Evolutionary conservation across 2,797 vertebrate species (phyloP), one percentile per base, ranked within the genome.

Genomic region (Crenuchus spilurus): DNA sequence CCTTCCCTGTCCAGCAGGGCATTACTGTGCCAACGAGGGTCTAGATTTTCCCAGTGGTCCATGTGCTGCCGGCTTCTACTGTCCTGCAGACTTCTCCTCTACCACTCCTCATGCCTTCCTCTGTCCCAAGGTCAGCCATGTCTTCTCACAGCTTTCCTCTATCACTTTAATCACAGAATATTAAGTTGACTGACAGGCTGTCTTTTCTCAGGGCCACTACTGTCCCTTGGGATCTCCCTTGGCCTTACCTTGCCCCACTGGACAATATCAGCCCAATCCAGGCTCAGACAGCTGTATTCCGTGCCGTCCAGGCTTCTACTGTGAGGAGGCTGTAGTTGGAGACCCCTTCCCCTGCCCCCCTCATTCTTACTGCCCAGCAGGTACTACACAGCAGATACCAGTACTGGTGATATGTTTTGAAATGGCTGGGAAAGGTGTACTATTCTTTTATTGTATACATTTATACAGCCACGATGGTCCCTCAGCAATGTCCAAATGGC

Each of bases 221-320:
- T 98, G 97, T 85, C 85, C 61, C 2, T 54, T 85, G 10, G 94
- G 94, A 5, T 88, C 95, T 66, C 85, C 92, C 18, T 37, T 89
- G 49, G 93, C 96, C 7, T 66, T 82, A 3, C 92, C 91, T 0
- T 98, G 97, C 79, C 93, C 88, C n/a, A 91, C 87, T 0, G 96
- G 96, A 55, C 84, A 94, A 74, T 96, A 95, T 84, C 97, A 98
- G 83, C 94, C 96, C 0, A 94, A 93, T 77, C 65, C 57, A 0
- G 95, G 94, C 58, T 95, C 94, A 8, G 88, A 92, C 0, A 81
- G 75, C 82, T 98, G 95, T 72, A 76, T 97, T 51, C 92, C 89
- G 0, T 98, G 96, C 79, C 93, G 89, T 22, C 89, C 94, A 42
- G 96, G 96, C 13, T 97, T 93, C 84, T 96, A 94, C 88, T 98